Conservation (phyloP, 2,113 vertebrate species). For the Microtus montanus region DNA sequence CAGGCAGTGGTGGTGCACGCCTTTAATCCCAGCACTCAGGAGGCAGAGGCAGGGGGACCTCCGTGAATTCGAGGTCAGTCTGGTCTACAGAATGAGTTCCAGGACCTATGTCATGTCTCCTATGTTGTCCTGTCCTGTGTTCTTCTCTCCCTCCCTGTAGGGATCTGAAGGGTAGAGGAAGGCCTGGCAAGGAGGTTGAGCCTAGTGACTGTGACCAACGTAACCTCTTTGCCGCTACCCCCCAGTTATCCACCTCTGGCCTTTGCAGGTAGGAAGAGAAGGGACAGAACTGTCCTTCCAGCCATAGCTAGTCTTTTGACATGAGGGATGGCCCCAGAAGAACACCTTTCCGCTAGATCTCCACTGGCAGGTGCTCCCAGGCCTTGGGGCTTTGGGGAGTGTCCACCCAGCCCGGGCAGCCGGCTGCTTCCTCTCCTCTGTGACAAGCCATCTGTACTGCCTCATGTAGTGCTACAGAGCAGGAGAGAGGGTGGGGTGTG, state of each 20-base stretch:
- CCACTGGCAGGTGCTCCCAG: neutral
- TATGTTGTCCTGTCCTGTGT: neutral
- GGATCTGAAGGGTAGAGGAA: neutral
- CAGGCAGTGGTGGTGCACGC: no score
- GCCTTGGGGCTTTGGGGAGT: neutral
- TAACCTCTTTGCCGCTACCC: rapidly evolving
- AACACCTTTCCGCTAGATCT: neutral
- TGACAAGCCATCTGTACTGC: neutral
- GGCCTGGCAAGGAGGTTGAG: no score
- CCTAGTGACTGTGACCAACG: neutral
- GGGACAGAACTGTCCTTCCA: neutral
- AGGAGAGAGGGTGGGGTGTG: neutral
- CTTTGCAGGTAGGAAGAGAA: neutral
- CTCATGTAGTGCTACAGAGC: neutral
- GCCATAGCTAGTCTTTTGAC: neutral
- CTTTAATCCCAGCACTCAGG: no score
- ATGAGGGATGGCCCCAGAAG: rapidly evolving
- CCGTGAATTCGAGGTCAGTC: no score
- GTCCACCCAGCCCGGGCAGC: neutral
- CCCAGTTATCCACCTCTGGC: neutral
- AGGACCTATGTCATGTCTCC: neutral
- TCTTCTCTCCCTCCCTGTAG: neutral
- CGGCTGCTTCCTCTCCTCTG: neutral
- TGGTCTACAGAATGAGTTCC: neutral
- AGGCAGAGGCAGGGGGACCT: no score